Evolutionary conservation across 64 coral and sea anemone species (phyloP).

Genomic region (Actinia equina): DNA sequence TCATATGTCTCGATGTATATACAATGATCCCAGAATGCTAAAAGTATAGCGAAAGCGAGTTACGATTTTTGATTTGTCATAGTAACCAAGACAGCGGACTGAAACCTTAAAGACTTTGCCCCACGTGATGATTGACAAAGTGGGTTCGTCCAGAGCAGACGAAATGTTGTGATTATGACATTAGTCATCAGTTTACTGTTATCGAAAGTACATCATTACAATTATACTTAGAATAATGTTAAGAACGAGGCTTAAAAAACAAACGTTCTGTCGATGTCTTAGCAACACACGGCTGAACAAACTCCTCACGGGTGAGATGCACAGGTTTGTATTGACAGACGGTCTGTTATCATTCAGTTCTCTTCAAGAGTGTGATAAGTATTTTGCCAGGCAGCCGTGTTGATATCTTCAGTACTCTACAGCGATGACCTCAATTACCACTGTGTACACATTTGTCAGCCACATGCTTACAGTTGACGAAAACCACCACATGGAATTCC

Average conservation of each 20-base stretch:
- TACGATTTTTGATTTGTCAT: background rate
- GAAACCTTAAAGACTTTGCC: background rate
- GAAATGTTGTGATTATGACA: background rate
- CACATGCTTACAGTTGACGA: no score
- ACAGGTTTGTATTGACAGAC: background rate
- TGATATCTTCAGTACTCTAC: background rate
- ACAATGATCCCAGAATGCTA: no score
- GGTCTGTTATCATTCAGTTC: background rate
- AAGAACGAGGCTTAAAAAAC: no score
- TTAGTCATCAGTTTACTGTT: background rate
- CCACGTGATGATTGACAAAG: background rate
- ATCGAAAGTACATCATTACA: background rate
- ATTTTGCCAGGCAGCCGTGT: slow-evolving; percentile 15
- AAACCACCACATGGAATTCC: background rate
- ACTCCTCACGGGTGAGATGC: background rate
- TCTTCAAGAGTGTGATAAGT: background rate
- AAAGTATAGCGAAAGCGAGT: background rate
- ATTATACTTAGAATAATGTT: no score
- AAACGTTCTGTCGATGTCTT: no score
- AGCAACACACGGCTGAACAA: background rate
- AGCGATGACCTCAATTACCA: background rate
- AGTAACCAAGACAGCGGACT: background rate
- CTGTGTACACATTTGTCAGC: no score
- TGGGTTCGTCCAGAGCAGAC: background rate
- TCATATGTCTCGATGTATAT: background rate